phyloP scores from a whole-genome alignment of 2,113 vertebrate species.

The Corvus moneduloides region DNA sequence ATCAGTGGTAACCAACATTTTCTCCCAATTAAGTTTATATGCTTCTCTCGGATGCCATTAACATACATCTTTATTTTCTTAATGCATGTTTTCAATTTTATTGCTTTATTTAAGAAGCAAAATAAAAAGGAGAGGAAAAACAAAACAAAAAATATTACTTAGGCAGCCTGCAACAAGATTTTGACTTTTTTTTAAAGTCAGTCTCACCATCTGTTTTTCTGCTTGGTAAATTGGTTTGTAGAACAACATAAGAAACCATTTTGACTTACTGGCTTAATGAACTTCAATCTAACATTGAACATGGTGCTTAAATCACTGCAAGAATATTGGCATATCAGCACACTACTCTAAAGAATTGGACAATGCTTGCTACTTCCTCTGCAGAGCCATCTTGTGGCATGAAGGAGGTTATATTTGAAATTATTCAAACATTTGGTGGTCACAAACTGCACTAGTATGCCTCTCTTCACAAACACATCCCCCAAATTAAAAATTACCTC shows the following conservation, averaged over 20 bases:
- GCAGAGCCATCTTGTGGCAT: slow-evolving; percentile 50
- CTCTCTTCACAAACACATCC: no score
- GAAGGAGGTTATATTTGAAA: not conserved
- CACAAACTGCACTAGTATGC: not conserved
- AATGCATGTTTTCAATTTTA: slow-evolving; percentile 46
- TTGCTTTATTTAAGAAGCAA: slow-evolving; percentile 57
- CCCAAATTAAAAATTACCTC: slow-evolving; percentile 80
- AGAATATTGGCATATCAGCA: not conserved
- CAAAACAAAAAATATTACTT: slow-evolving; percentile 12
- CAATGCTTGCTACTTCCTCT: not conserved
- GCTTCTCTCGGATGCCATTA: slow-evolving; percentile 36
- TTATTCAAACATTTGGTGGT: not conserved
- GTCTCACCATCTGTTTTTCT: slow-evolving; percentile 55
- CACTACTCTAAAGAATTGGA: not conserved
- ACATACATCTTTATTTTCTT: slow-evolving; percentile 58
- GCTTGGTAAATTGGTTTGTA: slow-evolving; percentile 14
- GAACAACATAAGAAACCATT: slow-evolving; percentile 40
- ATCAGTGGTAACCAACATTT: slow-evolving; percentile 49
- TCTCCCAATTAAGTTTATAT: slow-evolving; percentile 61
- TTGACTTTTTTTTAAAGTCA: slow-evolving; percentile 4
- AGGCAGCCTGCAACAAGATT: slow-evolving; percentile 27
- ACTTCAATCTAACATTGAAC: slow-evolving; percentile 46
- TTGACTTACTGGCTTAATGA: slow-evolving; percentile 42
- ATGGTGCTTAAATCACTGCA: slow-evolving; percentile 45
- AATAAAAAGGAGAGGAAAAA: slow-evolving; percentile 36